phyloP scores from a whole-genome alignment of 1,140 invertebrate genomes.

The Mya arenaria region DNA sequence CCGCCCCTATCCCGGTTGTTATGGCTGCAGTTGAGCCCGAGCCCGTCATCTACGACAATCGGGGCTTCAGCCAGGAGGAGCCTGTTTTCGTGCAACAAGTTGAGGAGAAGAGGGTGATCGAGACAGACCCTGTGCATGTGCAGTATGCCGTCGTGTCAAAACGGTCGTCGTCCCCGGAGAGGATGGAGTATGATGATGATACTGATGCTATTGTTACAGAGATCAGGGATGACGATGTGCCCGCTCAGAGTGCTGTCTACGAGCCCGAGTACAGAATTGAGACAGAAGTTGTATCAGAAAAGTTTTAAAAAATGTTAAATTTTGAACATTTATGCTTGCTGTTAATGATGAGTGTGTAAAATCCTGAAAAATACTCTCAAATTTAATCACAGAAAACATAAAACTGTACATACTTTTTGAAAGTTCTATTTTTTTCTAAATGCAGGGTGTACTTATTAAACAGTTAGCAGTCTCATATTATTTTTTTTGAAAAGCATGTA shows the following conservation, averaged over 20 bases:
- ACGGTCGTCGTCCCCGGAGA: neutral
- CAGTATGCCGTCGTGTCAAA: slow-evolving; percentile 46
- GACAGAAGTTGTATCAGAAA: slow-evolving; percentile 31
- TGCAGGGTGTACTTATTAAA: no score
- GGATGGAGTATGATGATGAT: slow-evolving; percentile 19
- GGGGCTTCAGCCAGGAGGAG: slow-evolving; percentile 9
- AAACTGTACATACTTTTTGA: no score
- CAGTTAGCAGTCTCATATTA: no score
- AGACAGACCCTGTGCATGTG: slow-evolving; percentile 46
- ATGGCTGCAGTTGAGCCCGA: slow-evolving; percentile 20
- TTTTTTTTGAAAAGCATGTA: no score
- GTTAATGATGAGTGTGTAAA: no score
- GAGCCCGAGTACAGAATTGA: slow-evolving; percentile 35
- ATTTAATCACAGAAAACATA: no score
- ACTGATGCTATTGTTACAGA: slow-evolving; percentile 40
- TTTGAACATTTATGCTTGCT: no score
- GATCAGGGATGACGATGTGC: slow-evolving; percentile 15
- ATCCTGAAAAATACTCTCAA: no score
- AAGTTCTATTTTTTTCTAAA: no score
- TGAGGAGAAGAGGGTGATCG: neutral
- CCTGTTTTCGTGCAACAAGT: neutral
- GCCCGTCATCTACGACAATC: slow-evolving; percentile 47
- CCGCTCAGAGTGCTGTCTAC: neutral
- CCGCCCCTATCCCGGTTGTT: slow-evolving; percentile 10
- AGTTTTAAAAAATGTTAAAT: no score